Evolutionary conservation across 1,140 invertebrate species (phyloP).

Genomic region (Zaprionus lachaisei): DNA sequence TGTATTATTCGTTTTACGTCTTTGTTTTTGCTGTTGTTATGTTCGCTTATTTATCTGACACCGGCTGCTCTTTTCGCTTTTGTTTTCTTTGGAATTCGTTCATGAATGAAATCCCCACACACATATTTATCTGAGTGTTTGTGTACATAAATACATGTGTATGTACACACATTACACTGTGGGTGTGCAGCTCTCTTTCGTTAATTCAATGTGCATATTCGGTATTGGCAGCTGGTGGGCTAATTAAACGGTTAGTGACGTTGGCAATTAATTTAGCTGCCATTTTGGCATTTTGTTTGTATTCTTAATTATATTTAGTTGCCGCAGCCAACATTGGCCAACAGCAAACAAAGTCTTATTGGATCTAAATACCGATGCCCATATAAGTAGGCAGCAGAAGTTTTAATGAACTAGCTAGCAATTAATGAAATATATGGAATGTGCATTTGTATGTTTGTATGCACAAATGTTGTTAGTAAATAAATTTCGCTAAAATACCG

Average conservation of each 20-base stretch:
- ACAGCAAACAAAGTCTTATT: background rate
- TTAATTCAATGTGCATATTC: slow-evolving; percentile 18
- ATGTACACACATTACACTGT: slow-evolving; percentile 21
- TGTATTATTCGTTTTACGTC: slow-evolving; percentile 23
- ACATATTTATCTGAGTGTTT: background rate
- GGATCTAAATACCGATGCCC: slow-evolving; percentile 51
- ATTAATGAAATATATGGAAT: slow-evolving; percentile 15
- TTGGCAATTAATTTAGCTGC: slow-evolving; percentile 67
- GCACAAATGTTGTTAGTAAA: slow-evolving; percentile 52
- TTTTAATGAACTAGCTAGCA: slow-evolving; percentile 50
- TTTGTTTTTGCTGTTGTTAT: slow-evolving; percentile 42
- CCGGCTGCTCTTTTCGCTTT: slow-evolving; percentile 63
- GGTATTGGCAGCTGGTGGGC: slow-evolving; percentile 44
- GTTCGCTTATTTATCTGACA: slow-evolving; percentile 62
- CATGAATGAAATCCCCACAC: slow-evolving; percentile 61
- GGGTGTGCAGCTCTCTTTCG: slow-evolving; percentile 38
- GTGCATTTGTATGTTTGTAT: background rate
- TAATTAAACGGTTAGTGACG: slow-evolving; percentile 68
- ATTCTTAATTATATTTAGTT: slow-evolving; percentile 26
- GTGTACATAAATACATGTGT: background rate
- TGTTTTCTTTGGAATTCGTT: slow-evolving; percentile 35
- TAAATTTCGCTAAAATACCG: slow-evolving; percentile 67
- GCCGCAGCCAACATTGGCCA: background rate
- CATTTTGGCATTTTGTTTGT: slow-evolving; percentile 35
- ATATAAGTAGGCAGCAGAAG: slow-evolving; percentile 68